Conservation (phyloP, 2,113 vertebrate genomes). For the Benitochromis conjunctus region DNA sequence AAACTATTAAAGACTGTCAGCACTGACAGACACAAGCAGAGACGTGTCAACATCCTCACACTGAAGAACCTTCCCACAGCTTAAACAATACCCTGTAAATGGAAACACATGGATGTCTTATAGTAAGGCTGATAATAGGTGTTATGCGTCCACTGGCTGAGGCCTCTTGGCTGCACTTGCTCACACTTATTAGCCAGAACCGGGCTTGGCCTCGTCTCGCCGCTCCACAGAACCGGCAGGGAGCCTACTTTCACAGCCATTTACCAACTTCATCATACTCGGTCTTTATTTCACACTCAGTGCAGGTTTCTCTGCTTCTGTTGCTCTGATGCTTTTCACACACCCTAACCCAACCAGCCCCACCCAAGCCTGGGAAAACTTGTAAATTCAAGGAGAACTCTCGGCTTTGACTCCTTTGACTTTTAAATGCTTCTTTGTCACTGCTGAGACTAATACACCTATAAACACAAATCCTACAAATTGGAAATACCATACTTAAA, state of each 20-base stretch:
- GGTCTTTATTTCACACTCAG: slow-evolving; percentile 56
- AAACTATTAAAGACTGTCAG: slow-evolving; percentile 65
- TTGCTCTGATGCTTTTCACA: slow-evolving; percentile 20
- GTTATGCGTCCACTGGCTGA: slow-evolving; percentile 60
- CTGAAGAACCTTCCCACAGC: slow-evolving; percentile 37
- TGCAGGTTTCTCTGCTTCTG: slow-evolving; percentile 38
- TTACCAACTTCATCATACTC: slow-evolving; percentile 55
- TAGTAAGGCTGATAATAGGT: slow-evolving; percentile 67
- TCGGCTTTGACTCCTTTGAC: slow-evolving; percentile 22
- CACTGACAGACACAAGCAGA: slow-evolving; percentile 45
- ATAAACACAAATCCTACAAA: background rate
- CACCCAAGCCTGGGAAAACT: slow-evolving; percentile 12
- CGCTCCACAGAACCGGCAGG: slow-evolving; percentile 14
- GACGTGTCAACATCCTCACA: slow-evolving; percentile 54
- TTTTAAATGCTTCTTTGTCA: background rate
- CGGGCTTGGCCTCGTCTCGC: slow-evolving; percentile 35
- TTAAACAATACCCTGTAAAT: slow-evolving; percentile 64
- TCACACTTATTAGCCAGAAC: slow-evolving; percentile 72
- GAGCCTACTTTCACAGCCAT: slow-evolving; percentile 53
- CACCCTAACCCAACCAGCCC: background rate
- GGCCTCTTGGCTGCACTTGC: slow-evolving; percentile 45
- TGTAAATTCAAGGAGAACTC: slow-evolving; percentile 24
- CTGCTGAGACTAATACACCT: background rate
- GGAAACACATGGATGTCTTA: slow-evolving; percentile 59
- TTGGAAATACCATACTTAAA: background rate